Evolutionary conservation across 2,888 invertebrate genomes (phyloP), one percentile per base, ranked within the genome.

Genomic region (Ceriagrion tenellum): DNA sequence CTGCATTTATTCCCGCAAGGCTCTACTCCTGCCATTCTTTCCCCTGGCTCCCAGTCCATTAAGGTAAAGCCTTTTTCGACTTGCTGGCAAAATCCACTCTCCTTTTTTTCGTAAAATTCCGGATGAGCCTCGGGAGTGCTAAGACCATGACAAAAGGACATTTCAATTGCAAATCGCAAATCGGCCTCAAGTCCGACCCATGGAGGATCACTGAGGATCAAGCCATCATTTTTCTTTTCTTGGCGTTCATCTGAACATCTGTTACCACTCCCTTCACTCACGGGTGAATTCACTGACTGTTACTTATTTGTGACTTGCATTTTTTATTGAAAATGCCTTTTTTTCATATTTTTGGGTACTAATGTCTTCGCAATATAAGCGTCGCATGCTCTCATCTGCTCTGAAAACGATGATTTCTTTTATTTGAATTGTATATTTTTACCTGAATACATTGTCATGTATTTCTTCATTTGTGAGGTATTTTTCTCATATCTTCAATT

Each of bases 141-240:
- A 81, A 81, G 81, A 30, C 35, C 81, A 35, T 81, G 35, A 13
- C 81, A 81, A 81, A 81, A 26, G 81, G 81, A 30, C 81, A 81
- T 81, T 81, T 81, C 81, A 35, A 81, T 35, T 81, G 81, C 81
- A 81, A 81, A 81, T 81, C 81, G 81, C 35, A 81, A 81, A 81
- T 81, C n/a, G 30, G 1, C 81, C 81, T 35, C 81, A 81, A 81
- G 35, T 81, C 81, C 35, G 35, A 81, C 81, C 35, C 35, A 81
- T 23, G n/a, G 81, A 81, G 81, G 81, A 81, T 81, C 81, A 35
- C 81, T 13, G 35, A 30, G 81, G 35, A 35, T 35, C 35, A 26
- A 35, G 81, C 13, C 30, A 6, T 81, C 16, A 81, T 81, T 30
- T n/a, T 35, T 81, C 30, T 30, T 81, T 81, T 35, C 30, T 81